Evolutionary conservation across 2,797 vertebrate genomes (phyloP).

Genomic region (Sebastes iracundus): DNA sequence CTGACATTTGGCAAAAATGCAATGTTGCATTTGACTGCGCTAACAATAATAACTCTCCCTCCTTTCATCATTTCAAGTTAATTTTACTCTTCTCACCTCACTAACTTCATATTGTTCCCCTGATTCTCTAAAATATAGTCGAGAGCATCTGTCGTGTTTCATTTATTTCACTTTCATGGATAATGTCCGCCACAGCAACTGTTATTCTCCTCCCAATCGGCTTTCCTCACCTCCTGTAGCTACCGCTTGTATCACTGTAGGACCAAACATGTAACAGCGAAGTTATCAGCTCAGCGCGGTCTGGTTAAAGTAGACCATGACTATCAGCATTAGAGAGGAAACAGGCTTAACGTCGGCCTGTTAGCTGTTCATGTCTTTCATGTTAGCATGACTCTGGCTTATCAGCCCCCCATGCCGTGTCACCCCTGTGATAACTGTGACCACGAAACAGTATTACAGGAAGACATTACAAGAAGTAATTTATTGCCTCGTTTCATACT

Average conservation of each 20-base stretch:
- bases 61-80: slow-evolving; percentile 37
- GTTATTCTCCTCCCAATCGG: slow-evolving; percentile 27
- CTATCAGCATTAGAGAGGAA: slow-evolving; percentile 57
- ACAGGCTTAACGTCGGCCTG: slow-evolving; percentile 38
- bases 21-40: slow-evolving; percentile 17
- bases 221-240: slow-evolving; percentile 48
- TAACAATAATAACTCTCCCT: slow-evolving; percentile 32
- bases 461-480: slow-evolving; percentile 44
- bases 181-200: slow-evolving; percentile 8
- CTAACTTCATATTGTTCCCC: slow-evolving; percentile 18
- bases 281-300: slow-evolving; percentile 56
- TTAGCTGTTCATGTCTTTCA: slow-evolving; percentile 51
- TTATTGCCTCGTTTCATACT: slow-evolving; percentile 44
- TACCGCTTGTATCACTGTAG: slow-evolving; percentile 5
- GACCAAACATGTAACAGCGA: slow-evolving; percentile 23
- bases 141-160: slow-evolving; percentile 22
- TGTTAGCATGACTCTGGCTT: slow-evolving; percentile 44
- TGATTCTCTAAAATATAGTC: slow-evolving; percentile 4
- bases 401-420: slow-evolving; percentile 33
- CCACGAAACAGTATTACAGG: slow-evolving; percentile 35
- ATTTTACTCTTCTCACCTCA: slow-evolving; percentile 30
- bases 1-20: slow-evolving; percentile 44
- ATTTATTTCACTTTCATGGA: slow-evolving; percentile 31
- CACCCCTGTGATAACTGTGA: slow-evolving; percentile 44
- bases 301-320: slow-evolving; percentile 67